Conservation (phyloP, 2,113 vertebrate species). For the Balaenoptera acutorostrata region DNA sequence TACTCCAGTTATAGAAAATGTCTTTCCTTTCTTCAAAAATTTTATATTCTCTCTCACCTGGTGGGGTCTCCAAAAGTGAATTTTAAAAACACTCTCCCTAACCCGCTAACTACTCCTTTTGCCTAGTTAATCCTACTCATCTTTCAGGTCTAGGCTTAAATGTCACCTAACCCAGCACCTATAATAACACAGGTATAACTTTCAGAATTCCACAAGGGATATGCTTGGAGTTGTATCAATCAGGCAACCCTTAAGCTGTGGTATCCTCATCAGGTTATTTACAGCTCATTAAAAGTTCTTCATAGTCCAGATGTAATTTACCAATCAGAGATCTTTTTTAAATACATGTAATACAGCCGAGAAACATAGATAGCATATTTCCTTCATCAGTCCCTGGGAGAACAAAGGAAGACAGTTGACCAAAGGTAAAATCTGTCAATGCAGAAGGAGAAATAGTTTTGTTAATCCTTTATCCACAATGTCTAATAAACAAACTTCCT, state of each 20-base stretch:
- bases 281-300: background rate
- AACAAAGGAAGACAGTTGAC: background rate
- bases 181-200: background rate
- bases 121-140: background rate
- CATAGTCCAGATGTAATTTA: background rate
- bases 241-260: background rate
- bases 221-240: background rate
- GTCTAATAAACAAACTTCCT: background rate
- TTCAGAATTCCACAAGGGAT: background rate
- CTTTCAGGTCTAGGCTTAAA: background rate
- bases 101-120: background rate
- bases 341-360: background rate
- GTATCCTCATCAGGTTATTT: background rate
- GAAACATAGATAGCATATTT: background rate
- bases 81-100: background rate
- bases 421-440: background rate
- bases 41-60: background rate
- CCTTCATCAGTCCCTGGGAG: background rate
- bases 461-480: background rate
- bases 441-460: background rate
- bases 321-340: background rate
- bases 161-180: background rate
- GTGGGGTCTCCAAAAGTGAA: background rate
- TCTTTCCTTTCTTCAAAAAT: background rate
- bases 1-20: background rate